A percentile compares a stretch with the other conserved stretches of the same genome.
These are phyloP conservation scores for Nibea coibor DNA, from an alignment of 2,113 vertebrate genomes.

Conservation along the genomic window DNA sequence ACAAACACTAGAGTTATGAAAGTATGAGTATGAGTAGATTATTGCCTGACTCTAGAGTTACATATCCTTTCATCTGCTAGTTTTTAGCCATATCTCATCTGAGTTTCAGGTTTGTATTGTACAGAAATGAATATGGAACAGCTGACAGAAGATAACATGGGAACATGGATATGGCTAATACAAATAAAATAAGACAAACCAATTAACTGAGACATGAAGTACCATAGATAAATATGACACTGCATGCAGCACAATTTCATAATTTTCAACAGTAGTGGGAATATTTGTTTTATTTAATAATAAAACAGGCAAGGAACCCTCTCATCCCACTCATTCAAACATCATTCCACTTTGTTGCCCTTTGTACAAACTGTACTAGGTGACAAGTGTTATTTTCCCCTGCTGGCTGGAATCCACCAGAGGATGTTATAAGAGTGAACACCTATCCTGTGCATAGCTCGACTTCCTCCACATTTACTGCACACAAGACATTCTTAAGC, in stretches of 20 bases:
- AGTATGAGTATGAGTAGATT: no score
- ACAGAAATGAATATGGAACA: neutral
- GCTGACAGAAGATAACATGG: no score
- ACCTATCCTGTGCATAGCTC: constrained; percentile 70
- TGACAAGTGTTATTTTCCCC: constrained; percentile 38
- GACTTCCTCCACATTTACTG: constrained; percentile 57
- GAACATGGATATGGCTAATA: neutral
- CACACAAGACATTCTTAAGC: constrained; percentile 23
- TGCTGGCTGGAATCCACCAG: constrained; percentile 32
- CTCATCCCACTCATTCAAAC: neutral
- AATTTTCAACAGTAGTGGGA: neutral
- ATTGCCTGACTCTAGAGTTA: no score
- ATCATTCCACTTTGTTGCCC: neutral
- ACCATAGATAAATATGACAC: neutral
- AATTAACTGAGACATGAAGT: neutral
- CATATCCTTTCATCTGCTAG: no score
- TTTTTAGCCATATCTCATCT: no score
- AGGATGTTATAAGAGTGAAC: constrained; percentile 74
- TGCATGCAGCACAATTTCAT: neutral
- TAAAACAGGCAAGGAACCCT: neutral
- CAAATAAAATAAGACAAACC: neutral
- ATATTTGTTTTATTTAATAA: no score
- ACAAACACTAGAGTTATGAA: no score
- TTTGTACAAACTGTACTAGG: neutral
- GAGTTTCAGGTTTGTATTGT: no score